Evolutionary conservation across 1,140 invertebrate species (phyloP), one percentile per base, ranked within the genome.

Genomic region (Theocolax elegans): DNA sequence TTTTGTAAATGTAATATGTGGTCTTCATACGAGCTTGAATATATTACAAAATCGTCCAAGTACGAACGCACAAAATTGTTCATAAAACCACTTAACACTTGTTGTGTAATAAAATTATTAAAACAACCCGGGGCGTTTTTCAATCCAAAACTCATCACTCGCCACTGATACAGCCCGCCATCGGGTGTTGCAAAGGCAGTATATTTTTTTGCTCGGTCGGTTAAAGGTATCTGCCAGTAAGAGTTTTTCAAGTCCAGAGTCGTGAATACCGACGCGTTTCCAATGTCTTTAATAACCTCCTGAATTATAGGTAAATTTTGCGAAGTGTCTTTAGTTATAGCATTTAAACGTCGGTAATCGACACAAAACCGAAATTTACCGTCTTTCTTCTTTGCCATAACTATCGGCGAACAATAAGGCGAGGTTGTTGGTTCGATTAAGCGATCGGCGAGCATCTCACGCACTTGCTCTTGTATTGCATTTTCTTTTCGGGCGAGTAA

Each of bases 381-480:
- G 67, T 87, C 81, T 49, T 86, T 86, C 71, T 90, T 91, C 1
- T 75, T 76, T 0, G 88, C 83, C 21, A 88, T 17, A 0, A 89
- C 79, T 0, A 87, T 75, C 3, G 86, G 87, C 6, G 80, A 80
- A 13, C 80, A 72, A 79, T 86, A 90, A 3, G 82, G 76, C 3
- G 78, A 81, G 8, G 76, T 75, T 10, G 80, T 78, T 8, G 81
- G 80, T 67, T 82, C 77, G 4, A 88, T 84, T 0, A 87, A 72
- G 2, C 75, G 80, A 8, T 76, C 48, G 19, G 74, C 42, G 1
- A 87, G 51, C 78, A 86, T 79, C 25, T 73, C 60, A 0, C 68
- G 44, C 0, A 72, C 51, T 56, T 71, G 62, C 29, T 66, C 31
- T 42, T 46, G 25, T n/a, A 74, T 73, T n/a, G n/a, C n/a, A n/a